These are phyloP conservation scores for Yponomeuta malinellus DNA, from an alignment of 2,888 invertebrate species.

Conservation along the genomic window DNA sequence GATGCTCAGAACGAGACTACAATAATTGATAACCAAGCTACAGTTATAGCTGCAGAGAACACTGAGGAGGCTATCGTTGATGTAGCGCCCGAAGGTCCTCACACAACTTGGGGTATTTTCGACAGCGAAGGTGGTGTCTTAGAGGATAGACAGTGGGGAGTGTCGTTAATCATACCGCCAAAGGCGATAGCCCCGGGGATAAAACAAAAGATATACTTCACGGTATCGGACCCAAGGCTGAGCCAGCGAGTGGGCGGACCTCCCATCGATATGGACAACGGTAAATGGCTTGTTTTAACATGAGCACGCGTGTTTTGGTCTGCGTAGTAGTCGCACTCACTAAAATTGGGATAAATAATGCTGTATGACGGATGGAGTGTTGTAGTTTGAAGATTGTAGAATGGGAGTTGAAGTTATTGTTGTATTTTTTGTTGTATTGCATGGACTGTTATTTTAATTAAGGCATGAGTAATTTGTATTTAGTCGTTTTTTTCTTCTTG, in stretches of 20 bases:
- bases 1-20: slow-evolving; percentile 64
- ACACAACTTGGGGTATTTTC: slow-evolving; percentile 80
- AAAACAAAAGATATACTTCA: slow-evolving; percentile 95
- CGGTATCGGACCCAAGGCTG: slow-evolving; percentile 85
- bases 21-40: slow-evolving; percentile 57
- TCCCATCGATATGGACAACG: slow-evolving; percentile 93
- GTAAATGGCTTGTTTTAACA: slow-evolving; percentile 76
- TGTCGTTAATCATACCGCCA: slow-evolving; percentile 90
- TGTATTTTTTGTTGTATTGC: background rate
- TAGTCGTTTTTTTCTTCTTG: background rate
- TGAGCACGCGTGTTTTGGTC: slow-evolving; percentile 20
- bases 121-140: slow-evolving; percentile 88
- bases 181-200: slow-evolving; percentile 89
- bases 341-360: slow-evolving; percentile 35
- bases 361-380: slow-evolving; percentile 2
- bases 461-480: background rate
- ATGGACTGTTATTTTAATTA: background rate
- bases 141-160: slow-evolving; percentile 92
- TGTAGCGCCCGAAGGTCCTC: slow-evolving; percentile 71
- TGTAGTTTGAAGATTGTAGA: slow-evolving; percentile 3
- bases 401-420: background rate
- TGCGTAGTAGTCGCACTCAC: slow-evolving; percentile 67
- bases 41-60: slow-evolving; percentile 49
- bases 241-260: slow-evolving; percentile 85
- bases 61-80: slow-evolving; percentile 45